Percentiles rank a stretch among this genome's conserved stretches.
Evolutionary conservation across 2,113 vertebrate genomes (phyloP).

Genomic region (Oxygymnocypris stewartii): DNA sequence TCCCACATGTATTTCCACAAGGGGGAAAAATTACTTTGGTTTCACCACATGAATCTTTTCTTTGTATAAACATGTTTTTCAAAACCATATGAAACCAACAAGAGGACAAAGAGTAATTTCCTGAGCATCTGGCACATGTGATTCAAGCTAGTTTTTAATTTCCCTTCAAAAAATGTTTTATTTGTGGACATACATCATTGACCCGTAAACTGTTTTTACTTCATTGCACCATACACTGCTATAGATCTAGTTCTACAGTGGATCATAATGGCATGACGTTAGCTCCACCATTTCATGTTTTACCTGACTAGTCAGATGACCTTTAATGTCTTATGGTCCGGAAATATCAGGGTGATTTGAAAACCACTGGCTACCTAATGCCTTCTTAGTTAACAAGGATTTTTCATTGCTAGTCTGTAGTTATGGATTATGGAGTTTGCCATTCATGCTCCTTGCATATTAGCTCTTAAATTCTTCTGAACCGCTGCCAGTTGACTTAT

Average conservation of each 20-base stretch:
- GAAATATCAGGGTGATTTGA: conserved; percentile 3
- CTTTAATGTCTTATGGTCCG: conserved; percentile 27
- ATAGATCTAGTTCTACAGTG: neutral
- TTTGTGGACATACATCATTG: neutral
- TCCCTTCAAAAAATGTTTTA: neutral
- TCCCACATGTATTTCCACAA: neutral
- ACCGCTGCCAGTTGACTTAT: neutral
- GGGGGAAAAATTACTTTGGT: neutral
- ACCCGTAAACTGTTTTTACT: neutral
- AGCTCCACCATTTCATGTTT: conserved; percentile 6
- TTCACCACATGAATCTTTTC: neutral
- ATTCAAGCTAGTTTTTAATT: neutral
- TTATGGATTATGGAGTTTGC: neutral
- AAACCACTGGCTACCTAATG: neutral
- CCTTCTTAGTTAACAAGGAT: neutral
- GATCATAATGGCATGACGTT: neutral
- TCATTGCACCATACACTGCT: neutral
- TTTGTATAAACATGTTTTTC: neutral
- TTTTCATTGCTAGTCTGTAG: neutral
- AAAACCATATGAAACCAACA: neutral
- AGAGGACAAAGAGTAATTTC: neutral
- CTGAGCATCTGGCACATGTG: neutral
- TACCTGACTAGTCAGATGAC: neutral
- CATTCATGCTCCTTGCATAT: neutral
- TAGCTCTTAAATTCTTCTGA: neutral